Conservation (phyloP, 2,888 invertebrate genomes). For the Ectemnius lituratus region DNA sequence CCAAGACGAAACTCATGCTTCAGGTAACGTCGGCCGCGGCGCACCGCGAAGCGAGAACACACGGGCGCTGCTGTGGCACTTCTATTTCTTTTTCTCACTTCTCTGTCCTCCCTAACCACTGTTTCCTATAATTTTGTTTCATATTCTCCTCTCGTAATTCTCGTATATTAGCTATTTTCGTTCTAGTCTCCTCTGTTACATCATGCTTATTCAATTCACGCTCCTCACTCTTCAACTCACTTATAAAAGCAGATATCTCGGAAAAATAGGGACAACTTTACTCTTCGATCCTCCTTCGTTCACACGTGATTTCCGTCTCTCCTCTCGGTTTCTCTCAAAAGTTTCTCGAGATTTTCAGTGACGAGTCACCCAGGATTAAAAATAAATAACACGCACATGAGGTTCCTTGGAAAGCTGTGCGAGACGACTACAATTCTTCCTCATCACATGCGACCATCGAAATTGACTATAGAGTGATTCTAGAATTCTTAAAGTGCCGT, state of each 20-base stretch:
- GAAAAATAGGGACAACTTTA: constrained; percentile 63
- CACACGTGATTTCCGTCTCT: constrained; percentile 1
- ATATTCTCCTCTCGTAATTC: neutral
- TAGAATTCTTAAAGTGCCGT: constrained; percentile 42
- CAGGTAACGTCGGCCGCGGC: constrained; percentile 68
- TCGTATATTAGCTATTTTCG: no score
- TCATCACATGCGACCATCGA: constrained; percentile 27
- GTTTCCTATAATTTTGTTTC: neutral
- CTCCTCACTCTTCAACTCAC: constrained; percentile 26
- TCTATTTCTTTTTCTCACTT: constrained; percentile 44
- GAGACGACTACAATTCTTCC: constrained; percentile 9
- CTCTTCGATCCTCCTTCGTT: constrained; percentile 24
- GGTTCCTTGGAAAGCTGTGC: constrained; percentile 16
- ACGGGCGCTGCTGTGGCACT: constrained; percentile 73
- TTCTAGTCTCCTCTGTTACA: constrained; percentile 3
- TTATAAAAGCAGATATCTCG: constrained; percentile 67
- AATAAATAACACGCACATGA: constrained; percentile 54
- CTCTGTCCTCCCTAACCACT: neutral
- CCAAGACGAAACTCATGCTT: constrained; percentile 68
- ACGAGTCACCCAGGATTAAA: constrained; percentile 17
- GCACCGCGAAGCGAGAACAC: constrained; percentile 67
- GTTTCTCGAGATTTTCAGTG: neutral
- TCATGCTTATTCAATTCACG: neutral
- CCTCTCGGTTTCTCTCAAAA: neutral
- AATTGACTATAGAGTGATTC: constrained; percentile 58